Evolutionary conservation across 2,797 vertebrate species (phyloP), one percentile per base, ranked within the genome.

Genomic region (Kryptopterus vitreolus): DNA sequence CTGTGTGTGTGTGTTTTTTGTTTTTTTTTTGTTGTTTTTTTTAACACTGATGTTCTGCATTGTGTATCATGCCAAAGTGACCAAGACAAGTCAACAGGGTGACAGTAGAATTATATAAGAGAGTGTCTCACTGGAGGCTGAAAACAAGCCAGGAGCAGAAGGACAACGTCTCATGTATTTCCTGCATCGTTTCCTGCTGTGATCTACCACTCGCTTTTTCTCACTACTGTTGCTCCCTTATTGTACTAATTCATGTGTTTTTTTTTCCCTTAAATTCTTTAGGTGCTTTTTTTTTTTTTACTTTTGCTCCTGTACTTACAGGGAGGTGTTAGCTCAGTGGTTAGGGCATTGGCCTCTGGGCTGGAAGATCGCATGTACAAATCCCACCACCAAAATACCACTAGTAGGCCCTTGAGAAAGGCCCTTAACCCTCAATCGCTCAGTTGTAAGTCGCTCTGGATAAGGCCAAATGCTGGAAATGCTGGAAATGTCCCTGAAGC

Each of bases 101-200:
- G 88, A 76, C 86, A 84, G 86, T 86, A 80, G 84, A 90, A 91
- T 90, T 89, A 87, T 83, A 89, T 89, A 90, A 91, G 81, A 81
- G 82, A 79, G 46, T 33, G 82, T 87, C 86, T 88, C 84, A 89
- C 72, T 72, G 79, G 87, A 86, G 87, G 71, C 85, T 90, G 90
- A 89, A 90, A 84, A 46, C 22, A 33, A 78, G 90, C 89, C 90
- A 90, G 29, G 53, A 85, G 85, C 85, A 87, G 90, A 88, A 89
- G 87, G 79, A 69, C 62, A 20, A 75, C 58, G 26, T 31, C 52
- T 77, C 61, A n/a, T n/a, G n/a, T n/a, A n/a, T n/a, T n/a, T n/a
- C n/a, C n/a, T n/a, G n/a, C n/a, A n/a, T 59, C 81, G 22, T 79
- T 70, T 53, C 20, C 78, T 80, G 80, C 79, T 82, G 72, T 74